Evolutionary conservation across 2,797 vertebrate species (phyloP).

Genomic region (Catamblyrhynchus diadema): DNA sequence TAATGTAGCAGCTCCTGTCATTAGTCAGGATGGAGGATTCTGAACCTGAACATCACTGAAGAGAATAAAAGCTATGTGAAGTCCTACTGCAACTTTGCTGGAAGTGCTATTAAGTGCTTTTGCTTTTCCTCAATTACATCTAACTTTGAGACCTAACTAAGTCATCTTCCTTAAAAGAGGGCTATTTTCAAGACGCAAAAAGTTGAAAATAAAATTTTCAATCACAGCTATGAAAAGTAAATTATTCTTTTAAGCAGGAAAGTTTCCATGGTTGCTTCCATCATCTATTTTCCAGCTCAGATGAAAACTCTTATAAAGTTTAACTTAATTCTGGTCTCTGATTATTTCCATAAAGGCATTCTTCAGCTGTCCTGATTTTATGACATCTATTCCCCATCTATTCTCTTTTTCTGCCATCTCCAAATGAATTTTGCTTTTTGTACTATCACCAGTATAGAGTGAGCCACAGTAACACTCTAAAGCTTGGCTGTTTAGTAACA

Average conservation of each 20-base stretch:
- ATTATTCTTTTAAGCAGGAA: not conserved
- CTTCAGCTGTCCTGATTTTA: not conserved
- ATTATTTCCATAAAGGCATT: not conserved
- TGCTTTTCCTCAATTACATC: not conserved
- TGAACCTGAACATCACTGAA: not conserved
- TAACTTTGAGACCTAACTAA: not conserved
- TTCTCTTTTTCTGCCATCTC: not conserved
- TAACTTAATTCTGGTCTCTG: not conserved
- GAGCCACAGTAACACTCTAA: not conserved
- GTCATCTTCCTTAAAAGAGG: not conserved
- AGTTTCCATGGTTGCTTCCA: not conserved
- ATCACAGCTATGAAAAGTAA: not conserved
- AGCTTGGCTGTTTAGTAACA: not conserved
- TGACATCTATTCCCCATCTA: not conserved
- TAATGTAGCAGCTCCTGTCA: not conserved
- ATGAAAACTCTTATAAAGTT: not conserved
- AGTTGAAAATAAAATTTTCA: not conserved
- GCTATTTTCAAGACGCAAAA: not conserved
- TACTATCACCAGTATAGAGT: not conserved
- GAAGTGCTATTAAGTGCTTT: not conserved
- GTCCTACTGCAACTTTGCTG: not conserved
- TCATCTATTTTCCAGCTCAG: not conserved
- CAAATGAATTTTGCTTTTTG: not conserved
- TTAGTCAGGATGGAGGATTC: not conserved
- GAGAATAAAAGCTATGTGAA: not conserved